Conservation (phyloP, 2,888 invertebrate species). For the Drepana falcataria region DNA sequence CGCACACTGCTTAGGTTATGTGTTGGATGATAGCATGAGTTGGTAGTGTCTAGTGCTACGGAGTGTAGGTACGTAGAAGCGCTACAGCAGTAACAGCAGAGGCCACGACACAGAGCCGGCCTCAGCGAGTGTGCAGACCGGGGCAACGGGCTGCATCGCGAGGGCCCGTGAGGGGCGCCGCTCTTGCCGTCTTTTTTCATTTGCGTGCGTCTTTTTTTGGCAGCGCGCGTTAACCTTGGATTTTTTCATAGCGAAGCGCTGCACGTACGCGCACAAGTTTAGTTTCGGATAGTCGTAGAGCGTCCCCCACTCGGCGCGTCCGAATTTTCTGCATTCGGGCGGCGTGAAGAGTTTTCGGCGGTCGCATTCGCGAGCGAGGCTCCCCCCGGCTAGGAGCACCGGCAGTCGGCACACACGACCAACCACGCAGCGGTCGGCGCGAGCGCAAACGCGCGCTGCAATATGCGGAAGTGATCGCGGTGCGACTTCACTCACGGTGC, state of each 20-base stretch:
- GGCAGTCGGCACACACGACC: conserved; percentile 45
- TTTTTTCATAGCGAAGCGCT: conserved; percentile 76
- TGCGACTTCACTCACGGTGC: conserved; percentile 38
- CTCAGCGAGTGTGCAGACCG: conserved; percentile 48
- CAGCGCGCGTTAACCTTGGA: conserved; percentile 77
- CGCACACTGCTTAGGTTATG: background rate
- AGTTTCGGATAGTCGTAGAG: conserved; percentile 75
- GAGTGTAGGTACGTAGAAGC: conserved; percentile 14
- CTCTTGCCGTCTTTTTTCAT: conserved; percentile 74
- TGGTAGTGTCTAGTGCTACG: conserved; percentile 2
- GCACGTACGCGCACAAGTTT: conserved; percentile 76
- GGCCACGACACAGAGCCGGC: conserved; percentile 33
- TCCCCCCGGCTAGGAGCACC: conserved; percentile 65
- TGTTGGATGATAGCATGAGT: background rate
- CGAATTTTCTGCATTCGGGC: conserved; percentile 77
- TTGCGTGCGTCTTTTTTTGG: conserved; percentile 79
- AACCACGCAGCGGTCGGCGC: conserved; percentile 41
- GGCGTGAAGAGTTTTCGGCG: conserved; percentile 74
- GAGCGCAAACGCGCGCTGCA: conserved; percentile 54
- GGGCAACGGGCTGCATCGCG: conserved; percentile 47
- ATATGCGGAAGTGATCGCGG: conserved; percentile 74
- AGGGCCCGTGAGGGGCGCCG: conserved; percentile 65
- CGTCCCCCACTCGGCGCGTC: conserved; percentile 76
- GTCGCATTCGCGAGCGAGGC: conserved; percentile 76
- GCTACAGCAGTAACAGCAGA: conserved; percentile 16